A percentile compares a stretch with the other conserved stretches of the same genome.
Conservation (phyloP, 1,140 invertebrate genomes). For the Drosophila orena region DNA sequence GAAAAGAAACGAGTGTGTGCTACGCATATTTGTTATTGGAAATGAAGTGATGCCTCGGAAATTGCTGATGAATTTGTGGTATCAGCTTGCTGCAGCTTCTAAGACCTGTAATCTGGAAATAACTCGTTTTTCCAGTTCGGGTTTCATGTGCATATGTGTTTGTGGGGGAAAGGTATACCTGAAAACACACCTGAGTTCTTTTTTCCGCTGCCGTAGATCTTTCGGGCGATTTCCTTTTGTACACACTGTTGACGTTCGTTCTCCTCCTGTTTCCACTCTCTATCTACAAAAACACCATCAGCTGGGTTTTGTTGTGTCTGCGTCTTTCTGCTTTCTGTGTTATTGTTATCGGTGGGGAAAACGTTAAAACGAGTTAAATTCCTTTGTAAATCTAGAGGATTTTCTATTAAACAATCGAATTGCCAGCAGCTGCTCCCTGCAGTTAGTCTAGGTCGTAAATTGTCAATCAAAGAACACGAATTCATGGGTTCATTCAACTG, state of each 20-base stretch:
- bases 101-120: conserved; percentile 60
- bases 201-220: conserved; percentile 19
- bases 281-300: conserved; percentile 77
- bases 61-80: conserved; percentile 27
- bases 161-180: conserved; percentile 35
- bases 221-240: conserved; percentile 52
- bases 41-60: conserved; percentile 23
- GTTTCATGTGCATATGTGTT: conserved; percentile 31
- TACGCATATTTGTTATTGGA: not conserved
- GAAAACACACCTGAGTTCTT: conserved; percentile 35
- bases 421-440: conserved; percentile 35
- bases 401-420: conserved; percentile 58
- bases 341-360: conserved; percentile 26
- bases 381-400: conserved; percentile 26
- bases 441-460: conserved; percentile 74
- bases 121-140: conserved; percentile 74
- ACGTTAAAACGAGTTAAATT: conserved; percentile 46
- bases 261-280: conserved; percentile 33
- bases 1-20: not conserved
- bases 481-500: conserved; percentile 66
- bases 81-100: conserved; percentile 36
- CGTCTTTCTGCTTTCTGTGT: conserved; percentile 20
- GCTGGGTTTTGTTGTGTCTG: conserved; percentile 77
- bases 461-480: conserved; percentile 33
- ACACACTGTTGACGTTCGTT: conserved; percentile 48